Conservation (phyloP, 2,888 invertebrate species). For the Agelastica alni region DNA sequence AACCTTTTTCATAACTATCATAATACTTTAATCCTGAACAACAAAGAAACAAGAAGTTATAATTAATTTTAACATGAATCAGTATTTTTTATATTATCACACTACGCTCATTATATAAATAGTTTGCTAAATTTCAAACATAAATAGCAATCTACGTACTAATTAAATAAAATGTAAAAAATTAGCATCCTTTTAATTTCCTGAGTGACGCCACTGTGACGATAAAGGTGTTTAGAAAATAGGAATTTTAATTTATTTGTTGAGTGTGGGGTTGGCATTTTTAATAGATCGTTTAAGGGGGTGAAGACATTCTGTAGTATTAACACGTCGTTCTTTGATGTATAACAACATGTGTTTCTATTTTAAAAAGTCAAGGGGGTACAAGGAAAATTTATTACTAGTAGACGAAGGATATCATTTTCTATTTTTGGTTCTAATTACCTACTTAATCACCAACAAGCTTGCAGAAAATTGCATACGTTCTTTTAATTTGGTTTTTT, state of each 20-base stretch:
- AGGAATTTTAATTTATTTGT: conserved; percentile 25
- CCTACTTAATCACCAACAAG: background rate
- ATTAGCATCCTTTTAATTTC: no score
- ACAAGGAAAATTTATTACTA: conserved; percentile 14
- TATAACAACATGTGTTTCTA: conserved; percentile 31
- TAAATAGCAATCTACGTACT: no score
- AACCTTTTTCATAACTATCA: no score
- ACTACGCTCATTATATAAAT: no score
- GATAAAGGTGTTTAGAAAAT: conserved; percentile 22
- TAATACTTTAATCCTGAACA: no score
- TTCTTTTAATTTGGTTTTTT: no score
- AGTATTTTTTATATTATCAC: no score
- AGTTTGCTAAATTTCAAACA: no score
- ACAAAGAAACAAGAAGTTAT: no score
- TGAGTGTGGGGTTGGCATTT: conserved; percentile 20
- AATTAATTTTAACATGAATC: no score
- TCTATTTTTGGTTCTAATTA: background rate
- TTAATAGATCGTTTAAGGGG: conserved; percentile 26
- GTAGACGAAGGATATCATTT: background rate
- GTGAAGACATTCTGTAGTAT: conserved; percentile 29
- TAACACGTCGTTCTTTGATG: conserved; percentile 35
- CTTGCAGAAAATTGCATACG: no score
- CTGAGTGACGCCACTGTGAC: conserved; percentile 24
- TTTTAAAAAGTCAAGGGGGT: conserved; percentile 23
- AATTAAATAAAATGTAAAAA: no score